Evolutionary conservation across 2,113 vertebrate genomes (phyloP).

Genomic region (Gymnocephalus cernua): DNA sequence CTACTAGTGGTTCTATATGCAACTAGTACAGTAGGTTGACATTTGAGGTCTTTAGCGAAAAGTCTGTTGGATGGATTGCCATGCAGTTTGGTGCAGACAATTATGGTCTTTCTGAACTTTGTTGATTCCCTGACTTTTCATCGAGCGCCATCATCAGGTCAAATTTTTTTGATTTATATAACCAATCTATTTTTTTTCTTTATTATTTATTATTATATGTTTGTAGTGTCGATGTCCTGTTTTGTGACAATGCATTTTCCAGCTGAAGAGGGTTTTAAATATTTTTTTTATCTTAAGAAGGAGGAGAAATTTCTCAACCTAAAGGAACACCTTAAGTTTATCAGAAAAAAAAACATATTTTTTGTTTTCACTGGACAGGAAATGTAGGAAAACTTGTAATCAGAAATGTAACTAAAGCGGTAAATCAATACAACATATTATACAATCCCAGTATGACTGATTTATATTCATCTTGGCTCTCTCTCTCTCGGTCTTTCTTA

Average conservation of each 20-base stretch:
- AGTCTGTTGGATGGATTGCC: background rate
- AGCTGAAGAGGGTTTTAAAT: too few relatives aligned
- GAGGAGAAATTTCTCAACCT: too few relatives aligned
- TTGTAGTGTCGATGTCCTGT: too few relatives aligned
- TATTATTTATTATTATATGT: too few relatives aligned
- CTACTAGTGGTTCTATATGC: background rate
- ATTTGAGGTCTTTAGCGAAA: background rate
- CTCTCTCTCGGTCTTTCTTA: constrained; percentile 5
- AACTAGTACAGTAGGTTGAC: background rate
- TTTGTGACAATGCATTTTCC: too few relatives aligned
- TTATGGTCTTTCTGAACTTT: background rate
- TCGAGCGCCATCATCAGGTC: background rate
- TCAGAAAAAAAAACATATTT: too few relatives aligned
- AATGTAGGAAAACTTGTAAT: too few relatives aligned
- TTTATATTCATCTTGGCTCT: constrained; percentile 35
- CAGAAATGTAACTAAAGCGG: too few relatives aligned
- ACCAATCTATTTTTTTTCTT: background rate
- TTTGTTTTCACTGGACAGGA: too few relatives aligned
- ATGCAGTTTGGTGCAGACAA: background rate
- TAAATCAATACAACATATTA: constrained; percentile 44
- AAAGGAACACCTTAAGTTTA: too few relatives aligned
- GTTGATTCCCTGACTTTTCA: background rate
- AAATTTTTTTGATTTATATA: background rate
- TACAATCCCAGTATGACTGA: constrained; percentile 18
- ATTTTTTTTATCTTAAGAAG: too few relatives aligned